These are phyloP conservation scores for Dysdera silvatica DNA, from an alignment of 1,140 invertebrate genomes.

Conservation along the genomic window DNA sequence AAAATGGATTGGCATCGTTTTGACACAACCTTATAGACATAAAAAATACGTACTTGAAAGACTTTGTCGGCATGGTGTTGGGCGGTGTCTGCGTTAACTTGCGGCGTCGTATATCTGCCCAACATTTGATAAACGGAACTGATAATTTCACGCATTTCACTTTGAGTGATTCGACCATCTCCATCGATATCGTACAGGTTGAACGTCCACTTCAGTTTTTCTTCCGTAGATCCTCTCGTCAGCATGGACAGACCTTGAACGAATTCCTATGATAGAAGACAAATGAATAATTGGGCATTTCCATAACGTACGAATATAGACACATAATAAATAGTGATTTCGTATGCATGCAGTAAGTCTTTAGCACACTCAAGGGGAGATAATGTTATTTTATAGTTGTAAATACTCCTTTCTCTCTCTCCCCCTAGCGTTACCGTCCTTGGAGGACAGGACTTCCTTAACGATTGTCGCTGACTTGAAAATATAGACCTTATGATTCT, in stretches of 20 bases:
- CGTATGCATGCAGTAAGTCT: no score
- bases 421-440: no score
- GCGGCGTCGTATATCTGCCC: constrained; percentile 67
- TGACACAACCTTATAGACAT: no score
- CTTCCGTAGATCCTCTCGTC: constrained; percentile 49
- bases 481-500: no score
- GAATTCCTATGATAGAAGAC: constrained; percentile 23
- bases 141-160: constrained; percentile 82
- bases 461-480: no score
- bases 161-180: constrained; percentile 47
- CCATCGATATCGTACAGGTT: constrained; percentile 39
- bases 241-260: constrained; percentile 28
- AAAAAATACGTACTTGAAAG: constrained; percentile 61
- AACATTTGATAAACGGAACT: constrained; percentile 84
- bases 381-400: no score
- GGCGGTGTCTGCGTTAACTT: constrained; percentile 63
- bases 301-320: constrained; percentile 35
- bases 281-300: constrained; percentile 7
- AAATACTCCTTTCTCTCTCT: no score
- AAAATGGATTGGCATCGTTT: no score
- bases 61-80: constrained; percentile 80
- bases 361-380: no score
- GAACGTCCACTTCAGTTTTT: constrained; percentile 46
- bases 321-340: constrained; percentile 26
- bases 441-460: no score